Evolutionary conservation across 1,140 invertebrate genomes (phyloP).

Genomic region (Hyposmocoma kahamanoa): DNA sequence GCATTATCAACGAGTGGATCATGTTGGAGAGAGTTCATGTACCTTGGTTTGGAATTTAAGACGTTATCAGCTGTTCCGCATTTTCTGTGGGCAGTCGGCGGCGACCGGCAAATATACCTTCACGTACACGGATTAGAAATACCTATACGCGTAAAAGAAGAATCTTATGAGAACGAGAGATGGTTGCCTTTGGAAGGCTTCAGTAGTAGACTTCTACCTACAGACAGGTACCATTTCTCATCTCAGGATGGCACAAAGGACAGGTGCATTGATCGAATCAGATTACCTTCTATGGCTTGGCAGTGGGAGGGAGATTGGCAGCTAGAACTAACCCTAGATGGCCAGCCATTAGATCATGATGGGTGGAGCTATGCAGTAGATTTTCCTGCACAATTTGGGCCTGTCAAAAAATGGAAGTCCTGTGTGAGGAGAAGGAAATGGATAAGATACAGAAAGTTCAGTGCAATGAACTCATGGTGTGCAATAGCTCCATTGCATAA

Average conservation of each 20-base stretch:
- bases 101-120: constrained; percentile 93
- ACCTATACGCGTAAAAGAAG: constrained; percentile 91
- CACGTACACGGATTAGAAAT: constrained; percentile 91
- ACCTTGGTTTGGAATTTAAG: constrained; percentile 90
- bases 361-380: constrained; percentile 96
- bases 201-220: constrained; percentile 85
- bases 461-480: constrained; percentile 93
- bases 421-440: constrained; percentile 92
- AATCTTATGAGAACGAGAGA: constrained; percentile 94
- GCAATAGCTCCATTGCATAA: constrained; percentile 90
- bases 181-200: constrained; percentile 95
- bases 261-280: constrained; percentile 84
- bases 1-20: constrained; percentile 84
- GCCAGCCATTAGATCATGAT: constrained; percentile 89
- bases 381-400: constrained; percentile 89
- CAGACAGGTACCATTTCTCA: constrained; percentile 89
- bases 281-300: constrained; percentile 93
- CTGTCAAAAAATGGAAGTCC: constrained; percentile 91
- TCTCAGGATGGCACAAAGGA: constrained; percentile 86
- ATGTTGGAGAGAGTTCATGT: constrained; percentile 89
- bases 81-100: constrained; percentile 93
- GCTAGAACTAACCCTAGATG: constrained; percentile 89
- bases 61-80: constrained; percentile 87
- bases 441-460: constrained; percentile 89
- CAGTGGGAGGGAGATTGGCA: constrained; percentile 96